A percentile compares a stretch with the other conserved stretches of the same genome.
Conservation (phyloP, 2,797 vertebrate species). For the Champsocephalus esox region DNA sequence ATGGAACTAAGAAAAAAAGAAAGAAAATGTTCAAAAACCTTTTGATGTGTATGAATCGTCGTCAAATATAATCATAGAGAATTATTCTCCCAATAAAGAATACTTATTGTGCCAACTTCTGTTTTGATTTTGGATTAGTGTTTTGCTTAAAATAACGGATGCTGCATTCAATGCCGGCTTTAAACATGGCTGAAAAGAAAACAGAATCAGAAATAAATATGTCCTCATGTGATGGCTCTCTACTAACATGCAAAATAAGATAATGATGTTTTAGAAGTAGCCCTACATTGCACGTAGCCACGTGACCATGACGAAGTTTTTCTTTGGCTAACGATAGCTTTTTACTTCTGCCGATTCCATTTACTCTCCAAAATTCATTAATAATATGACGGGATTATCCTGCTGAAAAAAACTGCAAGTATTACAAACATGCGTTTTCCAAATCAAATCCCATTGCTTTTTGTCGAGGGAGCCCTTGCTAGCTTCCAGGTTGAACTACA, state of each 20-base stretch:
- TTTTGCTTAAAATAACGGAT: conserved; percentile 4
- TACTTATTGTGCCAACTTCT: not conserved
- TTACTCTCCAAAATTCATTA: too few relatives aligned
- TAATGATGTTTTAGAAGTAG: not conserved
- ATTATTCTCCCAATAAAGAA: not conserved
- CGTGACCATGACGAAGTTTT: not conserved
- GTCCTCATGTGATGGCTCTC: not conserved
- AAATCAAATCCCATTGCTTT: too few relatives aligned
- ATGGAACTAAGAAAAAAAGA: conserved; percentile 8
- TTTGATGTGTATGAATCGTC: not conserved
- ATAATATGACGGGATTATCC: too few relatives aligned
- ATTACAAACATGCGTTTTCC: too few relatives aligned
- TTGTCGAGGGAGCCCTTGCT: too few relatives aligned
- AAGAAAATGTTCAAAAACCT: not conserved
- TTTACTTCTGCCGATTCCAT: too few relatives aligned
- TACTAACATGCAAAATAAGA: not conserved
- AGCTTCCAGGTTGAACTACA: too few relatives aligned
- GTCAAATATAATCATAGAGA: not conserved
- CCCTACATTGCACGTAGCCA: too few relatives aligned
- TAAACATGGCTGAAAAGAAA: not conserved
- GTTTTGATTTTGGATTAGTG: not conserved
- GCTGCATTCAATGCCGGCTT: not conserved
- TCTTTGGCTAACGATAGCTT: too few relatives aligned
- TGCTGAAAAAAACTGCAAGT: too few relatives aligned
- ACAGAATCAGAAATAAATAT: not conserved